phyloP scores from a whole-genome alignment of 2,113 vertebrate species.

The Electrona antarctica region DNA sequence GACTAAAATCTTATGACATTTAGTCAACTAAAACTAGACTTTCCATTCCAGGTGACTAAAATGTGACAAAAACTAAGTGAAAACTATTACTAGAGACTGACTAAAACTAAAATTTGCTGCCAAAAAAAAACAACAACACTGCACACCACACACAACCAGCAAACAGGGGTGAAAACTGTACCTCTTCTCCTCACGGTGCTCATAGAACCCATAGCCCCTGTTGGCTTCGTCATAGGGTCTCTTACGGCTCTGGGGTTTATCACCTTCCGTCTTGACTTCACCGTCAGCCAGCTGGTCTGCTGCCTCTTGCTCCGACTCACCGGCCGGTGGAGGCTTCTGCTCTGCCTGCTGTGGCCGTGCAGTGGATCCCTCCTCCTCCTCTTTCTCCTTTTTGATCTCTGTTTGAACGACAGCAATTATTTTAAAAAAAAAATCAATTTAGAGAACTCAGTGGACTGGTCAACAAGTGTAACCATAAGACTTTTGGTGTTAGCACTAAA shows the following conservation, averaged over 20 bases:
- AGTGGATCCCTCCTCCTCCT: constrained; percentile 59
- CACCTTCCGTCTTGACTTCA: not conserved
- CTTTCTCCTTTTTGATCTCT: constrained; percentile 62
- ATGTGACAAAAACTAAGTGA: no score
- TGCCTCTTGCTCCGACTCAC: constrained; percentile 4
- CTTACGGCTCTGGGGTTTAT: constrained; percentile 76
- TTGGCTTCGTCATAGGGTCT: constrained; percentile 82
- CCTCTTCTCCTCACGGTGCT: constrained; percentile 88
- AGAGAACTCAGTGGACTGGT: no score
- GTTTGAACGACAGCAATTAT: constrained; percentile 24
- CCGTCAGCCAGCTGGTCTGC: constrained; percentile 29
- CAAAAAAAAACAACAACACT: not conserved
- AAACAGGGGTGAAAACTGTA: constrained; percentile 37
- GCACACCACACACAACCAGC: not conserved
- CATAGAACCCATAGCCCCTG: constrained; percentile 83
- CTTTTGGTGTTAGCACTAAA: no score
- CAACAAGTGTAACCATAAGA: no score
- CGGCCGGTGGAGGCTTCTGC: not conserved
- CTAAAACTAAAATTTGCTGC: no score
- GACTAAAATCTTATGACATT: no score
- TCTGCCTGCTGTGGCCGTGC: constrained; percentile 46
- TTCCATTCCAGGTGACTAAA: no score
- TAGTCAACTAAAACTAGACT: no score
- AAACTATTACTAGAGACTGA: no score
- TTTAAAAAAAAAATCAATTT: no score